phyloP scores from a whole-genome alignment of 2,888 invertebrate species.

The Itoplectis maculator region DNA sequence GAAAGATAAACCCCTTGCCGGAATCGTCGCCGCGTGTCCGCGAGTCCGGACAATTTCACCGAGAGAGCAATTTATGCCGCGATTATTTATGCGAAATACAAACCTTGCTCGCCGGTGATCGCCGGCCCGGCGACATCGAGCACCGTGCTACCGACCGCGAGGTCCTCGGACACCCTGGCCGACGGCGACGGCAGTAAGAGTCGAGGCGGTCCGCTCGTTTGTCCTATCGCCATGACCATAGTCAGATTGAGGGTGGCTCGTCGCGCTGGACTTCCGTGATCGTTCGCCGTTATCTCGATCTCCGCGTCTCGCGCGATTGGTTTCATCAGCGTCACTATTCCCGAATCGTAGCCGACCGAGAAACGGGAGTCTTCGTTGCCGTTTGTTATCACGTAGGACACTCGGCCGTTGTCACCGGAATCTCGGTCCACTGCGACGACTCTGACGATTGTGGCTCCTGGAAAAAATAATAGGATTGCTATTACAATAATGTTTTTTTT shows the following conservation, averaged over 20 bases:
- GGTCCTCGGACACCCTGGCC: conserved; percentile 92
- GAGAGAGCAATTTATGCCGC: conserved; percentile 37
- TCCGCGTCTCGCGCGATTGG: conserved; percentile 86
- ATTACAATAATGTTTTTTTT: background rate
- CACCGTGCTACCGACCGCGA: conserved; percentile 91
- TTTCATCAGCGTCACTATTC: conserved; percentile 90
- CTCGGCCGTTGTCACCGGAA: conserved; percentile 93
- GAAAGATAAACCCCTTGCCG: conserved; percentile 14
- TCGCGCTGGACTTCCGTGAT: conserved; percentile 92
- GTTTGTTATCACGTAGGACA: conserved; percentile 93
- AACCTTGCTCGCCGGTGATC: conserved; percentile 88
- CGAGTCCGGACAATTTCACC: conserved; percentile 38
- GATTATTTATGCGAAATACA: conserved; percentile 59
- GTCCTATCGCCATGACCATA: conserved; percentile 88
- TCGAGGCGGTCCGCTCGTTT: conserved; percentile 92
- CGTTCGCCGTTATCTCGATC: conserved; percentile 94
- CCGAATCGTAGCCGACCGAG: conserved; percentile 92
- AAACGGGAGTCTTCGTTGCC: conserved; percentile 94
- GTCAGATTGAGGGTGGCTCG: conserved; percentile 89
- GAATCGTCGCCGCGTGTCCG: conserved; percentile 45
- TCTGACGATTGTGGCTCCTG: conserved; percentile 83
- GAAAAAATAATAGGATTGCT: background rate
- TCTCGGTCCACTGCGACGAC: conserved; percentile 95
- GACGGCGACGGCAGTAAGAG: conserved; percentile 91
- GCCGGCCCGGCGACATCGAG: conserved; percentile 91